These are phyloP conservation scores for Hydraecia micacea DNA, from an alignment of 2,888 invertebrate genomes.

Conservation along the genomic window DNA sequence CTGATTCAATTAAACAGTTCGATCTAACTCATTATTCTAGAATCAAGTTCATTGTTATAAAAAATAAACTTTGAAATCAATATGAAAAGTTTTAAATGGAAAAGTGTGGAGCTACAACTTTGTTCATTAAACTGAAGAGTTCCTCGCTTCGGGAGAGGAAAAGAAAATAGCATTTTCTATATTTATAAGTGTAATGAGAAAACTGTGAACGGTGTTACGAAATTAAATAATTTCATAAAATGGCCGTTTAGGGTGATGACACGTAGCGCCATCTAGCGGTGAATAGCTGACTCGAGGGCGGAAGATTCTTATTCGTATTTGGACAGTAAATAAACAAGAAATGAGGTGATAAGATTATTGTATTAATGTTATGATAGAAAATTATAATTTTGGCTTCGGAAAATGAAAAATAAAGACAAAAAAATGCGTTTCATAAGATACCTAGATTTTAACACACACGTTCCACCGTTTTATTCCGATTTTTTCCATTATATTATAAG, in stretches of 20 bases:
- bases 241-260: slow-evolving; percentile 37
- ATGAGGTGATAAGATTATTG: no score
- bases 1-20: slow-evolving; percentile 49
- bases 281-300: slow-evolving; percentile 75
- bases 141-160: slow-evolving; percentile 74
- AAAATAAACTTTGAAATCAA: slow-evolving; percentile 82
- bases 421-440: no score
- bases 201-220: slow-evolving; percentile 73
- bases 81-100: slow-evolving; percentile 86
- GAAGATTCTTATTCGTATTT: background rate
- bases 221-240: slow-evolving; percentile 66
- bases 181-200: slow-evolving; percentile 77
- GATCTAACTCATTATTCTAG: slow-evolving; percentile 68
- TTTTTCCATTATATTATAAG: no score
- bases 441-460: no score
- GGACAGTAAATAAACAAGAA: slow-evolving; percentile 1
- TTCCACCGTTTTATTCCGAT: no score
- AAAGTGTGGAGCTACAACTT: slow-evolving; percentile 83
- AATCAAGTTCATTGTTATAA: slow-evolving; percentile 78
- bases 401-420: no score
- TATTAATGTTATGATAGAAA: no score
- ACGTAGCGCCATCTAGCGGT: slow-evolving; percentile 81
- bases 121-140: slow-evolving; percentile 86
- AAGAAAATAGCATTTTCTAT: slow-evolving; percentile 75
- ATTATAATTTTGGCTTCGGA: no score